Percentiles rank a stretch among this genome's conserved stretches.
Evolutionary conservation across 2,797 vertebrate species (phyloP).

Genomic region (Psittacula derbiana): DNA sequence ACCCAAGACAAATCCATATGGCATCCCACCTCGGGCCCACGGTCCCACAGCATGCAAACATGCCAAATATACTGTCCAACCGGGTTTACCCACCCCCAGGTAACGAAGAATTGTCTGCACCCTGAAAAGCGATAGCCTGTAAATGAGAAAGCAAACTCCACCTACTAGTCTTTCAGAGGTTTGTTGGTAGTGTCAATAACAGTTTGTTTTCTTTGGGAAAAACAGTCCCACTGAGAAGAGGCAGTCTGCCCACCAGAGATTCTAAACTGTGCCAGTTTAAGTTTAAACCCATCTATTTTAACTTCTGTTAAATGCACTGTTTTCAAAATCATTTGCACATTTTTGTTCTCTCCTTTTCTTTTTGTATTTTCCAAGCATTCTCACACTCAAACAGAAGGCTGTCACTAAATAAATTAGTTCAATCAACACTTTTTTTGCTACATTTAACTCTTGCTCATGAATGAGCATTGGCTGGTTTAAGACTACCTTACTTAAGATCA

Average conservation of each 20-base stretch:
- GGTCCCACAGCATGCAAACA: constrained; percentile 78
- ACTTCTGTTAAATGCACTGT: background rate
- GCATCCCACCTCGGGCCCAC: constrained; percentile 82
- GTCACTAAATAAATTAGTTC: background rate
- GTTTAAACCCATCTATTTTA: background rate
- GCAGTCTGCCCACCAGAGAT: background rate
- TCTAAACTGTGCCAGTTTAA: background rate
- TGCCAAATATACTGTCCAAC: constrained; percentile 81
- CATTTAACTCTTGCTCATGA: background rate
- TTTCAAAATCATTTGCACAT: background rate
- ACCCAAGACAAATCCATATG: constrained; percentile 88
- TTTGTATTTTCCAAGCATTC: background rate
- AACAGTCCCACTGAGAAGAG: background rate
- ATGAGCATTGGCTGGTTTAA: background rate
- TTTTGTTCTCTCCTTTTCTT: background rate
- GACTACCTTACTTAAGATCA: background rate
- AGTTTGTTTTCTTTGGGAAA: background rate
- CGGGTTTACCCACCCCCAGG: constrained; percentile 83
- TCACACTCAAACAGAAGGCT: background rate
- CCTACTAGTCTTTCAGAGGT: background rate
- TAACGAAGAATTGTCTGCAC: background rate
- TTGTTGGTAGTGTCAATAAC: background rate
- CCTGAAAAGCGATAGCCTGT: background rate
- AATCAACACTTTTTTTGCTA: background rate
- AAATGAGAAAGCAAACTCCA: background rate